phyloP scores from a whole-genome alignment of 1,140 invertebrate genomes.

The Euschistus heros region DNA sequence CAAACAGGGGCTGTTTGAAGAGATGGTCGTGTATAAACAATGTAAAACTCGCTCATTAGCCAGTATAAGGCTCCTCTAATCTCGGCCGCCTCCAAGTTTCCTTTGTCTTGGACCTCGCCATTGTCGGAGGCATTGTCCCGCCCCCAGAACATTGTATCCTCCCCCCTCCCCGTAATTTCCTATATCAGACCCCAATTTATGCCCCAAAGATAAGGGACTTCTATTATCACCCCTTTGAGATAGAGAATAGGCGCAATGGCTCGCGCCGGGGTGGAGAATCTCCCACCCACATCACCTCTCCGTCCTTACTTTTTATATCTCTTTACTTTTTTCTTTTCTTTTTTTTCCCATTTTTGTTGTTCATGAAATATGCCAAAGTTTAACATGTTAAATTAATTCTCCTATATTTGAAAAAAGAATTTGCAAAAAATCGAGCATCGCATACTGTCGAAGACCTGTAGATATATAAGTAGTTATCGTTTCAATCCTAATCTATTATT shows the following conservation, averaged over 20 bases:
- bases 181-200: constrained; percentile 16
- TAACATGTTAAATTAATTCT: too few species aligned
- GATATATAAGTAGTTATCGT: too few species aligned
- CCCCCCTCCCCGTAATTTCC: constrained; percentile 8
- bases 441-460: too few species aligned
- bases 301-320: neutral
- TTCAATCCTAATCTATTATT: too few species aligned
- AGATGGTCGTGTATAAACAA: constrained; percentile 5
- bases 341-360: neutral
- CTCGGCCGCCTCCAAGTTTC: neutral
- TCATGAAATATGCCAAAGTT: too few species aligned
- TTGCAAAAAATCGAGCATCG: too few species aligned
- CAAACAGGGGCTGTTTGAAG: neutral
- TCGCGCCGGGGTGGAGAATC: neutral
- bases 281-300: neutral
- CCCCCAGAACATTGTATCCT: neutral
- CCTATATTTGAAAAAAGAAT: too few species aligned
- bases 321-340: neutral
- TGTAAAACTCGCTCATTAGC: constrained; percentile 14
- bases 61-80: neutral
- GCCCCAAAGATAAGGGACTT: constrained; percentile 8
- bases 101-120: neutral
- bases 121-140: constrained; percentile 6
- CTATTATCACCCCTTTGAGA: constrained; percentile 7
- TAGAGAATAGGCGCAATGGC: neutral